Percentiles rank a stretch among this genome's conserved stretches.
Conservation (phyloP, 2,113 vertebrate species). For the Fregata magnificens region DNA sequence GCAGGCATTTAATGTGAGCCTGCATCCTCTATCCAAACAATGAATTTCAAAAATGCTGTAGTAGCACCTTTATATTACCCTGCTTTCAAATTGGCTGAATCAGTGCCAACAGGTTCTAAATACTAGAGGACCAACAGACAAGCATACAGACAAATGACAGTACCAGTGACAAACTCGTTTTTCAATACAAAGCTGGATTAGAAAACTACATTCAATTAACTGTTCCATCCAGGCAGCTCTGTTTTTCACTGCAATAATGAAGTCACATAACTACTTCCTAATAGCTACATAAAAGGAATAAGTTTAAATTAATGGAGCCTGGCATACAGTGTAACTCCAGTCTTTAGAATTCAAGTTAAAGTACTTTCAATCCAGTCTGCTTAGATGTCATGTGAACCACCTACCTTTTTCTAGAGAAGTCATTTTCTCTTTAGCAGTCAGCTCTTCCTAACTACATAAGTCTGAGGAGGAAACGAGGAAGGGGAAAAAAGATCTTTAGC, state of each 20-base stretch:
- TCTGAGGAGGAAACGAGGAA: neutral
- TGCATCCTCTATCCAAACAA: neutral
- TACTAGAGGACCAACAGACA: neutral
- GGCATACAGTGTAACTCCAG: neutral
- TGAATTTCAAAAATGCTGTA: neutral
- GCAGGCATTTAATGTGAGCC: neutral
- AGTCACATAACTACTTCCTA: neutral
- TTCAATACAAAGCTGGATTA: neutral
- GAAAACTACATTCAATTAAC: neutral
- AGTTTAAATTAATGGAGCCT: neutral
- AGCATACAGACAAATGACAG: neutral
- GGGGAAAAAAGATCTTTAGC: neutral
- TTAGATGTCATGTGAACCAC: neutral
- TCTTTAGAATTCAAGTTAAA: neutral
- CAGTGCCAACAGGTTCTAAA: neutral
- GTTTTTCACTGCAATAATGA: neutral
- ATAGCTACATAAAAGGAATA: neutral
- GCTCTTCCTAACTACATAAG: neutral
- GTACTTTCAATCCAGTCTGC: neutral
- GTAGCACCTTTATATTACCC: neutral
- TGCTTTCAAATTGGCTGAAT: neutral
- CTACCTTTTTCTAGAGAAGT: slow-evolving; percentile 49
- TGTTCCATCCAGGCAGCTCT: neutral
- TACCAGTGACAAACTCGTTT: neutral
- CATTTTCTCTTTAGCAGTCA: slow-evolving; percentile 33